A percentile compares a stretch with the other conserved stretches of the same genome.
phyloP scores from a whole-genome alignment of 2,888 invertebrate species.

The Ectobius pallidus region DNA sequence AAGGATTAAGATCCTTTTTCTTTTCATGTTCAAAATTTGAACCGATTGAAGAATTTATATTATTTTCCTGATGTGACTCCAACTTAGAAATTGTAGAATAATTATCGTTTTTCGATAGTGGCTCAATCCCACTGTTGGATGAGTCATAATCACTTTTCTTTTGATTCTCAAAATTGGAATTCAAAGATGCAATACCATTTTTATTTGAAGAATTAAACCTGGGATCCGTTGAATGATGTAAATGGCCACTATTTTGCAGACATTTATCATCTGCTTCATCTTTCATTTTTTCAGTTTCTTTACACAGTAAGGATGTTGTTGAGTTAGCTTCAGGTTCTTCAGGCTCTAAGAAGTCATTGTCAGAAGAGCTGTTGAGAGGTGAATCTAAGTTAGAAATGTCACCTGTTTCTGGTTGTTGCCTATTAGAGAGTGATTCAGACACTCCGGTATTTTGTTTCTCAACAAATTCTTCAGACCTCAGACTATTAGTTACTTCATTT shows the following conservation, averaged over 20 bases:
- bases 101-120: no score
- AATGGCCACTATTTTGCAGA: no score
- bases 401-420: background rate
- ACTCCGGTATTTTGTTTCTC: background rate
- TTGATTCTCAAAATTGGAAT: no score
- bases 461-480: background rate
- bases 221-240: no score
- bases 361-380: background rate
- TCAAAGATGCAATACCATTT: no score
- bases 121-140: no score
- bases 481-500: background rate
- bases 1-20: no score
- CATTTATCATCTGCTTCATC: background rate
- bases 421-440: background rate
- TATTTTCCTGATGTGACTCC: no score
- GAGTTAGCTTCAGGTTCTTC: background rate
- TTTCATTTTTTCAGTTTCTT: background rate
- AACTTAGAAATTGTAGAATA: no score
- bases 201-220: no score
- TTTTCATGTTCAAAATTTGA: background rate
- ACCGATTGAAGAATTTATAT: background rate
- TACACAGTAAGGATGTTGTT: background rate
- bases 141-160: no score
- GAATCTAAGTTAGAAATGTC: background rate
- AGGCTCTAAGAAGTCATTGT: background rate